Conservation (phyloP, 1,140 invertebrate species). For the Drosophila pandora region DNA sequence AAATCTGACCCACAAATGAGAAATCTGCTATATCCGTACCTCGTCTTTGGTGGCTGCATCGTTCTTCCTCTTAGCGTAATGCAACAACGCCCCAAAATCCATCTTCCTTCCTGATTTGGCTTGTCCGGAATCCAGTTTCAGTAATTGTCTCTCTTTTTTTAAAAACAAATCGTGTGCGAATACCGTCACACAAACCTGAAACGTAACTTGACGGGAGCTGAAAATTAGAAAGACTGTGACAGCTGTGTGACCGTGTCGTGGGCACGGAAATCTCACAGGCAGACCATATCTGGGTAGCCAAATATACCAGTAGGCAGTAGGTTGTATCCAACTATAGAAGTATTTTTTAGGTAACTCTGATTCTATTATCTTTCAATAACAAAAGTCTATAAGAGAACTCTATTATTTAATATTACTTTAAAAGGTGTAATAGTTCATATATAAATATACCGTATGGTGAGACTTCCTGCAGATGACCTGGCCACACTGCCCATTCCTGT, state of each 20-base stretch:
- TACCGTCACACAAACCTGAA: background rate
- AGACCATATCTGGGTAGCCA: background rate
- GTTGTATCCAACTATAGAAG: too few relatives aligned
- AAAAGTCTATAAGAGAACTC: background rate
- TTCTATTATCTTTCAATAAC: too few relatives aligned
- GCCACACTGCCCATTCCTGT: slow-evolving; percentile 5
- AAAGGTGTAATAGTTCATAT: background rate
- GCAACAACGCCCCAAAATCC: slow-evolving; percentile 87
- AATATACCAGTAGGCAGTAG: background rate
- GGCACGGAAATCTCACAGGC: background rate
- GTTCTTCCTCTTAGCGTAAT: slow-evolving; percentile 86
- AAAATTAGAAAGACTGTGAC: slow-evolving; percentile 1
- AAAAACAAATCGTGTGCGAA: slow-evolving; percentile 1
- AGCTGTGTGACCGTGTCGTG: background rate
- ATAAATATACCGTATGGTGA: background rate
- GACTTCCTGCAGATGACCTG: background rate
- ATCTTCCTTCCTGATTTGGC: slow-evolving; percentile 78
- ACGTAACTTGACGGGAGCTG: slow-evolving; percentile 6
- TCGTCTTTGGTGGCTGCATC: slow-evolving; percentile 81
- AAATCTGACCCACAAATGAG: slow-evolving; percentile 1
- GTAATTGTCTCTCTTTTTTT: background rate
- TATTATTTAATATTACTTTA: background rate
- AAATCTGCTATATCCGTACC: slow-evolving; percentile 69
- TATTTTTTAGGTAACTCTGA: too few relatives aligned
- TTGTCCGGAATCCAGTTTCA: background rate